Base-by-base conservation (phyloP, 1,140 invertebrate genomes). In the Ylistrum balloti region DNA sequence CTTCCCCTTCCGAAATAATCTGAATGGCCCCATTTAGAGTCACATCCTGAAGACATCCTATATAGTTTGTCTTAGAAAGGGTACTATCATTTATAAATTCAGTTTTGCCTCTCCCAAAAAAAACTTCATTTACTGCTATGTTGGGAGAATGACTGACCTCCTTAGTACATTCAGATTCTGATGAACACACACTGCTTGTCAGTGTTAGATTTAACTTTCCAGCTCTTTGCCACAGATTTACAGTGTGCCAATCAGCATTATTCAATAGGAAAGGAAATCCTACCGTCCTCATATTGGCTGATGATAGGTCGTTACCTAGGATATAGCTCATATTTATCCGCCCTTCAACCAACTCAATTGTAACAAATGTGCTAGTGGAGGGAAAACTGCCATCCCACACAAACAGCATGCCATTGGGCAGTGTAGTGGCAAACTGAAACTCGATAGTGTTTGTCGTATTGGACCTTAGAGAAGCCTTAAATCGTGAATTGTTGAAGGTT, bases 11-110 rank as follows among this genome's bases (percentile, higher is more conserved):
- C 22, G 56, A 74, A 74, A 74, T n/a, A 28, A 74, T 74, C 56
- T 74, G 56, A 74, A 74, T 74, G 17, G n/a, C 56, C 22, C 56
- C 5, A 28, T 99, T 99, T 34, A 99, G 97, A 33, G 97, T 97
- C 13, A 99, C 97, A 95, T 99, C 98, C 95, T 99, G 98, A 95
- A 98, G 98, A 95, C 99, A 99, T 3, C 99, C 99, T 28, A 98
- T 97, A 95, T 98, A 98, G 91, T 45, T 32, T 13, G 86, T 90
- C 85, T 90, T 90, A 33, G 89, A 87, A 15, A 33, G 28, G 56
- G 87, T 88, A 22, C 33, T 85, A 35, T n/a, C 11, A 33, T 45
- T 56, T 74, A 32, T 89, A 88, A 89, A 91, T 33, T 33, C 17
- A 88, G 0, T 91, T 0, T 38, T 33, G 2, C 32, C 33, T 17